Conservation (phyloP, 1,140 invertebrate species). For the Papilio machaon region DNA sequence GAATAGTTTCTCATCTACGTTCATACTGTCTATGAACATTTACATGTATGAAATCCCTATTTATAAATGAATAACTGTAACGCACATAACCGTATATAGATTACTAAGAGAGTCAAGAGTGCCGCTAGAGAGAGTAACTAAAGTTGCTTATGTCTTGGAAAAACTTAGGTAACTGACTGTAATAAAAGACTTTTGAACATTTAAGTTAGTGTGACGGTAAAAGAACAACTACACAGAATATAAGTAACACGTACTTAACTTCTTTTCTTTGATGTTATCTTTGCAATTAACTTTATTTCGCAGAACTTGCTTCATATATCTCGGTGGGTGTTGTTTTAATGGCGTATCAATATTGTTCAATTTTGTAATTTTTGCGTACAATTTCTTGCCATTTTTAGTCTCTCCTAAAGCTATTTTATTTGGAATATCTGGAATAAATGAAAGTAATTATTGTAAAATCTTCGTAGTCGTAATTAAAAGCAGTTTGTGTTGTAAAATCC, state of each 20-base stretch:
- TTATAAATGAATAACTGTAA: not conserved
- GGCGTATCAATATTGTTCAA: not conserved
- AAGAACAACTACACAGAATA: not conserved
- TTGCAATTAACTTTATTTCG: not conserved
- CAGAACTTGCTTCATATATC: not conserved
- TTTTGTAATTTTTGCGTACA: conserved; percentile 47
- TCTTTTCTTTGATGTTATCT: not conserved
- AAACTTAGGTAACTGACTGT: too few relatives aligned
- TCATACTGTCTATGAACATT: conserved; percentile 42
- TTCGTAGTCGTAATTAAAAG: too few relatives aligned
- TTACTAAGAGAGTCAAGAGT: too few relatives aligned
- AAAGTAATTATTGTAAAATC: not conserved
- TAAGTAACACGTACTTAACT: conserved; percentile 30
- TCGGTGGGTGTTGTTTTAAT: not conserved
- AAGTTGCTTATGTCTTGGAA: too few relatives aligned
- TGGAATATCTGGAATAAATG: conserved; percentile 49
- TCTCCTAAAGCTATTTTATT: conserved; percentile 51
- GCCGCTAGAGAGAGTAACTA: too few relatives aligned
- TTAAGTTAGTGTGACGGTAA: too few relatives aligned
- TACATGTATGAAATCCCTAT: too few relatives aligned
- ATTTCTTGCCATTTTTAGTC: conserved; percentile 49
- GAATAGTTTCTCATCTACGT: conserved; percentile 47
- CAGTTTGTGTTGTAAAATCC: too few relatives aligned
- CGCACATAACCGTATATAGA: too few relatives aligned
- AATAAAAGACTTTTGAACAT: too few relatives aligned